Conservation (phyloP, 2,888 invertebrate species). For the Euplexia lucipara region DNA sequence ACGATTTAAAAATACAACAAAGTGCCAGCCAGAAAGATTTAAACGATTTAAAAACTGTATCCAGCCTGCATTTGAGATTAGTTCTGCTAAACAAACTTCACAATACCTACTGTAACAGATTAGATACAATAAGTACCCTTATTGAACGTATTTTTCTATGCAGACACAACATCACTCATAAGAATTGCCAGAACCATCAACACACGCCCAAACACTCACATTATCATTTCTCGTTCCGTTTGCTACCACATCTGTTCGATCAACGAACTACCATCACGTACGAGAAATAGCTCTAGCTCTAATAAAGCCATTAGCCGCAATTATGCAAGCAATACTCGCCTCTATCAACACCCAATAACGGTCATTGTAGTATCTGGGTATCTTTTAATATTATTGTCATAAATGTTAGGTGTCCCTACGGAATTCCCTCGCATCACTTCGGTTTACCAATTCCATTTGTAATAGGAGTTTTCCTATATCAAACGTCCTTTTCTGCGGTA, state of each 20-base stretch:
- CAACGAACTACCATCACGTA: conserved; percentile 31
- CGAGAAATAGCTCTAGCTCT: conserved; percentile 14
- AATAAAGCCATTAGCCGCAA: conserved; percentile 26
- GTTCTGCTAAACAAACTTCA: too few species aligned
- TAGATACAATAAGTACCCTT: background rate
- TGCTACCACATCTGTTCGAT: background rate
- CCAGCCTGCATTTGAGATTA: too few species aligned
- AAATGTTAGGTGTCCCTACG: conserved; percentile 22
- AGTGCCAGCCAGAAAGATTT: too few species aligned
- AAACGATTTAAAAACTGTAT: too few species aligned
- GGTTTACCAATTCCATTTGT: conserved; percentile 18
- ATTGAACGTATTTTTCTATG: too few species aligned
- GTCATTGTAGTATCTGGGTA: conserved; percentile 20
- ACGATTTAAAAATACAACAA: too few species aligned
- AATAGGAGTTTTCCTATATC: conserved; percentile 28
- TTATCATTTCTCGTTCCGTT: conserved; percentile 11
- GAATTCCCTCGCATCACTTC: conserved; percentile 30
- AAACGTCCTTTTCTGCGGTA: conserved; percentile 6
- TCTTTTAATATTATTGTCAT: conserved; percentile 22
- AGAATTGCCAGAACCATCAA: background rate
- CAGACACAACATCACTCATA: background rate
- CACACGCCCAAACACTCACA: conserved; percentile 7
- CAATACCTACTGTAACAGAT: too few species aligned
- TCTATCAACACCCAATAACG: conserved; percentile 26
- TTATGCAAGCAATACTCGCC: conserved; percentile 39